Base-by-base conservation (phyloP, 2,888 invertebrate species). In the Physocephala rufipes region DNA sequence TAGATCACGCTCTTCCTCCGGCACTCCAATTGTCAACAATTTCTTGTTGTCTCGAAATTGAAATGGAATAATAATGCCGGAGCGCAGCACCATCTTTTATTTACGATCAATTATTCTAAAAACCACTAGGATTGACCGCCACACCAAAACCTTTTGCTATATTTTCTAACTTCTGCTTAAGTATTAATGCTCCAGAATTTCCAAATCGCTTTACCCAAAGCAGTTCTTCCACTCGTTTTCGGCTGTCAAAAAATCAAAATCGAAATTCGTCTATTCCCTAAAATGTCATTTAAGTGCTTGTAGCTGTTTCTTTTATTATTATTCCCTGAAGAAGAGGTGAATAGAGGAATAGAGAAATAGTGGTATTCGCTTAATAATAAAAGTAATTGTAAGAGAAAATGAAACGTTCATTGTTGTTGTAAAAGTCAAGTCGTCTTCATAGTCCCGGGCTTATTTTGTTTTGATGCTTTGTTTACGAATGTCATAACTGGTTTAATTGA, bases 51-150 rank as follows among this genome's bases (percentile, higher is more conserved):
- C 82, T 71, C 84, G 81, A 77, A 80, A 83, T 78, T 82, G 83
- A 83, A 84, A 85, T 72, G 84, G 85, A 74, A 84, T 79, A 73
- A 84, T 84, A 70, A 80, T 81, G 66, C 84, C 79, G 73, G 82
- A 81, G 69, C 82, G 82, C 76, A 84, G 77, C 75, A 80, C 80
- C 85, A 84, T 84, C 78, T 79, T 83, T 74, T 36, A 36, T 36
- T 49, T 9, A 59, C 45, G 49, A 49, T 53, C n/a, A 24, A 26
- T 15, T 28, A 59, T 28, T 26, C 2, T 59, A 28, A 21, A 4
- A 2, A 21, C 58, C 36, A 62, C 36, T n/a, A 13, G 47, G 49
- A 49, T 49, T 49, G n/a, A n/a, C n/a, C n/a, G n/a, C n/a, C n/a
- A n/a, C n/a, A n/a, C n/a, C n/a, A n/a, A n/a, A n/a, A n/a, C n/a